Conservation (phyloP, 2,888 invertebrate species). For the Alentia gelatinosa region DNA sequence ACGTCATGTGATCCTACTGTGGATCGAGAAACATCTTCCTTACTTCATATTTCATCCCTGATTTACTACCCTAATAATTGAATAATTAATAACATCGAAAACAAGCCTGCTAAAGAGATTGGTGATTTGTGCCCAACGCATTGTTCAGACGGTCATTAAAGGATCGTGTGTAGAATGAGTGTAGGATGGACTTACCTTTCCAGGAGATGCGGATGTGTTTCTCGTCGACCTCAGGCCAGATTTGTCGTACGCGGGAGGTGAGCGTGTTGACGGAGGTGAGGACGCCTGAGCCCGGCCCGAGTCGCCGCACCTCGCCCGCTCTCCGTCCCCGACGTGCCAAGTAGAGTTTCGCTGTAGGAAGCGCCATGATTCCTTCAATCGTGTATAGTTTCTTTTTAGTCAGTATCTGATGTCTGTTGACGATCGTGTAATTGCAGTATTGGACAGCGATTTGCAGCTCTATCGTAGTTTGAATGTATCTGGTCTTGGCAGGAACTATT, state of each 20-base stretch:
- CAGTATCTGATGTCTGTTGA: not conserved
- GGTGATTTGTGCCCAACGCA: too few species aligned
- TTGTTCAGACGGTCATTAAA: too few species aligned
- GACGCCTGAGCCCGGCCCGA: conserved; percentile 5
- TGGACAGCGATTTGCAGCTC: not conserved
- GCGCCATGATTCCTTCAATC: not conserved
- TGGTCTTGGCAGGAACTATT: not conserved
- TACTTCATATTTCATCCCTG: too few species aligned
- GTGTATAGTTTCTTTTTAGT: not conserved
- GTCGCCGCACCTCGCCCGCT: not conserved
- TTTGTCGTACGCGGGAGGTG: not conserved
- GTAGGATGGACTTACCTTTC: conserved; percentile 18
- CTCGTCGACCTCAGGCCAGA: not conserved
- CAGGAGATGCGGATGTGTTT: not conserved
- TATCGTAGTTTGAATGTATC: not conserved
- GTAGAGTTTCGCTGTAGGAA: conserved; percentile 1
- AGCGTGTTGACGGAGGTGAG: not conserved
- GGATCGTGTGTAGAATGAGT: too few species aligned
- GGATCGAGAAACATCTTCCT: too few species aligned
- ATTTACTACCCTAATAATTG: too few species aligned
- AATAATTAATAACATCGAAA: too few species aligned
- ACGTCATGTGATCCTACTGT: not conserved
- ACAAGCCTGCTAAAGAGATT: too few species aligned
- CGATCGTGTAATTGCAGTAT: not conserved
- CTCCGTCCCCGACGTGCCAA: not conserved